Evolutionary conservation across 2,888 invertebrate genomes (phyloP).

Genomic region (Theodoxus fluviatilis): DNA sequence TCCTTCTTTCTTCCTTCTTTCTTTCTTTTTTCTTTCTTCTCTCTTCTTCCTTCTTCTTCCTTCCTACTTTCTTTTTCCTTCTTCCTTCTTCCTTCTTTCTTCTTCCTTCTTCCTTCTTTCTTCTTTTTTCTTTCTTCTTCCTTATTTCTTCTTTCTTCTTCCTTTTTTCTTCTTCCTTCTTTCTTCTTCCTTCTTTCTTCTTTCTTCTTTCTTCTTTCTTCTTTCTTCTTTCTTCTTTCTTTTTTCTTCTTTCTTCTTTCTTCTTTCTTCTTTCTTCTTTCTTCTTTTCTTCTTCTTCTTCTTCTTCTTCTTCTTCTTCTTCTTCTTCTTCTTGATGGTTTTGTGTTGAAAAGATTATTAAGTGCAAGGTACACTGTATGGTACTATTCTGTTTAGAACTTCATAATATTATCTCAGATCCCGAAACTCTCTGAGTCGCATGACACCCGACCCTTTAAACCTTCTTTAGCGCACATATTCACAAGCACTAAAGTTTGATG

Average conservation of each 20-base stretch:
- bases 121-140: background rate
- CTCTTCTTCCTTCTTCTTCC: background rate
- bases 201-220: background rate
- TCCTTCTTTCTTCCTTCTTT: background rate
- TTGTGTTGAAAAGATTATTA: background rate
- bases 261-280: background rate
- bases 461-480: no score
- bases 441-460: no score
- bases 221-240: background rate
- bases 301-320: background rate
- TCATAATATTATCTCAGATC: no score
- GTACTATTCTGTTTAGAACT: no score
- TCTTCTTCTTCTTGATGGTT: background rate
- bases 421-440: no score
- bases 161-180: background rate
- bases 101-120: background rate
- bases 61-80: background rate
- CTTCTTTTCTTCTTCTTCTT: background rate
- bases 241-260: background rate
- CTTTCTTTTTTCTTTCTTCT: background rate
- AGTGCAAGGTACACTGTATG: no score
- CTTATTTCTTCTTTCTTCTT: background rate
- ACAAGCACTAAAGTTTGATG: no score
- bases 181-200: background rate
- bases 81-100: background rate